Evolutionary conservation across 1,140 invertebrate genomes (phyloP), one percentile per base, ranked within the genome.

Genomic region (Carposina sasakii): DNA sequence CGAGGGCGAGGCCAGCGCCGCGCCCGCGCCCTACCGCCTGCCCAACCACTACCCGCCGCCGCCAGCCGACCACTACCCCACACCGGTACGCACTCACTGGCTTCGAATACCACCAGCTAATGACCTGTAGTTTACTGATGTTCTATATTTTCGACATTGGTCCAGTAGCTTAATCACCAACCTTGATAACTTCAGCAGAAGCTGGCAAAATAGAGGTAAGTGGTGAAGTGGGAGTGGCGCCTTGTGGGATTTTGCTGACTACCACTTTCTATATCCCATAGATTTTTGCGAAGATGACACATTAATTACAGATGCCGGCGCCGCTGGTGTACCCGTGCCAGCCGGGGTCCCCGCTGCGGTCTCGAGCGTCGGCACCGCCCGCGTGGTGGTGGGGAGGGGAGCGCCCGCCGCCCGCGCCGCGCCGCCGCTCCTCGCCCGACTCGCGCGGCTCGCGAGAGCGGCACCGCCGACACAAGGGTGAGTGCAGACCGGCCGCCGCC

Each of bases 351-450:
- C 63, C 66, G n/a, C 43, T 76, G 34, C 48, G 70, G 0, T 9
- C 53, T 12, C 67, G 70, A 9, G 63, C 73, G 23, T 74, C 68
- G 0, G 67, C 66, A 3, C 75, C 75, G 23, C 71, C 75, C 1
- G 63, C 67, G 20, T 78, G 75, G 73, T 76, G 75, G 70, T 78
- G 71, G 75, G 36, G 47, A 36, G 57, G 33, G 8, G 61, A 53
- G 39, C 36, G 21, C 24, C 20, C 20, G 39, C 44, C 13, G 12
- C 33, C 17, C 15, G 44, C 63, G 5, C 63, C 62, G 8, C 71
- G 71, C 3, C 60, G 73, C 19, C 60, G 67, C 37, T 73, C 68
- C 17, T 73, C 72, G 12, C 74, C 72, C 0, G 73, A 73, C 28
- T 76, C 75, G 6, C 64, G 63, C 6, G 59, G 56, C 34, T 70